Conservation (phyloP, 2,888 invertebrate species). For the Sminthurides aquaticus region DNA sequence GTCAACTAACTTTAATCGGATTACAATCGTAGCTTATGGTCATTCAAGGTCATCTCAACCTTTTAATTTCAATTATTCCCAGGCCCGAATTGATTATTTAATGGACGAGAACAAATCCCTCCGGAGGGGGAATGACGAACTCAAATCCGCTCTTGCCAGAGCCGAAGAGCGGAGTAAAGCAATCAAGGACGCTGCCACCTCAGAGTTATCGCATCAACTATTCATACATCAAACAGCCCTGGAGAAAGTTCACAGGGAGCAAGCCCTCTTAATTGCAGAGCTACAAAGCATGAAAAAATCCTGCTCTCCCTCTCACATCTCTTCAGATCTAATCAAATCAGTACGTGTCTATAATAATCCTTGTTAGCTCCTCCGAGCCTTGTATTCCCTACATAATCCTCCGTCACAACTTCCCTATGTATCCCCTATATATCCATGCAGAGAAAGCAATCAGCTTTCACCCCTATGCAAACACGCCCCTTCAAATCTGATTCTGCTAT, state of each 20-base stretch:
- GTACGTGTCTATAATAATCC: neutral
- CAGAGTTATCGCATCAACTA: constrained; percentile 12
- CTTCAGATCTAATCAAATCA: neutral
- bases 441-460: too few species aligned
- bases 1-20: too few species aligned
- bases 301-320: constrained; percentile 1
- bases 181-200: constrained; percentile 3
- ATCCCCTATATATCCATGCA: too few species aligned
- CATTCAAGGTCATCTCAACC: too few species aligned
- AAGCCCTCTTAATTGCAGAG: constrained; percentile 14
- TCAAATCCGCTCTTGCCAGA: neutral
- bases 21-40: too few species aligned
- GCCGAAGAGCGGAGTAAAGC: neutral
- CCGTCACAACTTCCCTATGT: too few species aligned
- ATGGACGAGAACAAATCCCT: neutral
- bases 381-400: too few species aligned
- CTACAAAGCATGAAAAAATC: constrained; percentile 15
- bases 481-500: too few species aligned
- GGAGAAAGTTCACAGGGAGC: constrained; percentile 20
- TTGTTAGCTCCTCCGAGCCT: neutral
- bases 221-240: constrained; percentile 14
- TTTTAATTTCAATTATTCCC: too few species aligned
- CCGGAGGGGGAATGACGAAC: neutral
- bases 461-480: too few species aligned
- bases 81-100: neutral